Percentiles rank a stretch among this genome's conserved stretches.
Conservation (phyloP, 2,797 vertebrate genomes). For the Sus cebifrons region DNA sequence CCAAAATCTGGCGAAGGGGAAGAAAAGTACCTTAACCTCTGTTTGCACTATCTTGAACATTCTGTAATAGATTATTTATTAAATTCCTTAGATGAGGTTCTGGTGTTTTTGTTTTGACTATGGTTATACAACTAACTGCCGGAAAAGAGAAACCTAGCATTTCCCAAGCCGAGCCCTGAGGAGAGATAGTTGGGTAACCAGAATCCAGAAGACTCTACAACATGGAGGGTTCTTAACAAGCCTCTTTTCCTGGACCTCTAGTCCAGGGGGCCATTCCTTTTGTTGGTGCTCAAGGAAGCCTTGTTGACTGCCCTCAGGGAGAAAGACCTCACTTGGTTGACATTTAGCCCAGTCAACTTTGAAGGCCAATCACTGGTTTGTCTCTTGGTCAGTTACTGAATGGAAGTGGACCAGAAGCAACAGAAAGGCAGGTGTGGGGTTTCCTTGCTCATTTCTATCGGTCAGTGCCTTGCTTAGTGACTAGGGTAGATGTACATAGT, state of each 20-base stretch:
- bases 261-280: background rate
- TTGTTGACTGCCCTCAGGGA: slow-evolving; percentile 35
- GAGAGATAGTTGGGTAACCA: slow-evolving; percentile 36
- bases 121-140: slow-evolving; percentile 48
- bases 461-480: background rate
- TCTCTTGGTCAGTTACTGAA: slow-evolving; percentile 56
- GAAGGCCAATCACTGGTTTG: slow-evolving; percentile 56
- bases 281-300: background rate
- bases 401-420: slow-evolving; percentile 33
- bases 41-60: slow-evolving; percentile 65
- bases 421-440: background rate
- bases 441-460: background rate
- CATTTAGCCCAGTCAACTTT: slow-evolving; percentile 52
- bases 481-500: background rate
- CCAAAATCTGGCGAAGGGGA: slow-evolving; percentile 67
- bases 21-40: slow-evolving; percentile 34
- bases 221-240: background rate
- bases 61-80: slow-evolving; percentile 78
- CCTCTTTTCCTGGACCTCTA: slow-evolving; percentile 69
- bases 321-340: slow-evolving; percentile 68
- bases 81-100: slow-evolving; percentile 66
- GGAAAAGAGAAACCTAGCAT: slow-evolving; percentile 48
- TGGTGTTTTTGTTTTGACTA: slow-evolving; percentile 73
- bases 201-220: slow-evolving; percentile 27
- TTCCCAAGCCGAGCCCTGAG: slow-evolving; percentile 47